phyloP scores from a whole-genome alignment of 1,140 invertebrate genomes.

The Drosophila virilis region DNA sequence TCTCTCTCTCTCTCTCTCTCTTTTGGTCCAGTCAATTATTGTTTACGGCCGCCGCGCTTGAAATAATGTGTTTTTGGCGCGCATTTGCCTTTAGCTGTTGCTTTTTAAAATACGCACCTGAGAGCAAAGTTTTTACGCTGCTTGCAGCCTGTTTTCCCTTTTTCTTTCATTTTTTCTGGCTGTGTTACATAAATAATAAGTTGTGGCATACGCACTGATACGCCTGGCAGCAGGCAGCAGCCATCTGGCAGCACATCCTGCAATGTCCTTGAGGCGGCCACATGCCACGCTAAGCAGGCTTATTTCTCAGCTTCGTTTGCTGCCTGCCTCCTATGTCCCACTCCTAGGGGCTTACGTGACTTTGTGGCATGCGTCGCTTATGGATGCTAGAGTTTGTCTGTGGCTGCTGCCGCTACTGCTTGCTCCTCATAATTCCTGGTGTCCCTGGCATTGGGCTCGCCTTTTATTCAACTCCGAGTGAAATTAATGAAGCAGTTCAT shows the following conservation, averaged over 20 bases:
- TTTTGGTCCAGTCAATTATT: conserved; percentile 29
- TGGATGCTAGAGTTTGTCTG: conserved; percentile 41
- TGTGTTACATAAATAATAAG: conserved; percentile 74
- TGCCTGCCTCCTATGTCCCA: background rate
- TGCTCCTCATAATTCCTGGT: conserved; percentile 49
- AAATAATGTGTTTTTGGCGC: conserved; percentile 14
- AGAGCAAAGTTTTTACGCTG: conserved; percentile 26
- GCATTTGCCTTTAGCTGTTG: conserved; percentile 22
- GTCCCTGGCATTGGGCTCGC: background rate
- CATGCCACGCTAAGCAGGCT: conserved; percentile 60
- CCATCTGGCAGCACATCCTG: conserved; percentile 52
- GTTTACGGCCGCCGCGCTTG: conserved; percentile 28
- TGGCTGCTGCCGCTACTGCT: background rate
- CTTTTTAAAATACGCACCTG: conserved; percentile 66
- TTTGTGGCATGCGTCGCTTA: conserved; percentile 67
- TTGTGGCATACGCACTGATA: conserved; percentile 12
- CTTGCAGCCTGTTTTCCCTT: background rate
- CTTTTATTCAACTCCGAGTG: conserved; percentile 45
- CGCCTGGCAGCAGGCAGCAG: conserved; percentile 23
- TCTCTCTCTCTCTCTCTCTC: background rate
- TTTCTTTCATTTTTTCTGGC: conserved; percentile 4
- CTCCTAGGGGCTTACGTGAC: conserved; percentile 63
- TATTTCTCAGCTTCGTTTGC: conserved; percentile 43
- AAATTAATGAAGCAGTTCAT: conserved; percentile 83
- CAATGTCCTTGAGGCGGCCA: conserved; percentile 58